These are phyloP conservation scores for Desmophyllum pertusum DNA, from an alignment of 92 coral and sea anemone genomes.

Conservation along the genomic window DNA sequence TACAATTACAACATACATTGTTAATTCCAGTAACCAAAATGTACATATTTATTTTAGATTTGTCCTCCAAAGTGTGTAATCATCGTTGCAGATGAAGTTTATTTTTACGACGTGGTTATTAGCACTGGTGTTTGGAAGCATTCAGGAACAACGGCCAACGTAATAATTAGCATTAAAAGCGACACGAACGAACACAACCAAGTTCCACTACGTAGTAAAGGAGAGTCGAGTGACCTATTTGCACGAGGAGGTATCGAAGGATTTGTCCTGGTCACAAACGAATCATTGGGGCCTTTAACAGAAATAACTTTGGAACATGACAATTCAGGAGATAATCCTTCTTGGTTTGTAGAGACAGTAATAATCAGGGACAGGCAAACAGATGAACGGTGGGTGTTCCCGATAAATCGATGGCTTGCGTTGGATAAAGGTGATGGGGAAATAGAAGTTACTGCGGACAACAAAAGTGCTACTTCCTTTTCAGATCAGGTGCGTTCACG, in stretches of 20 bases:
- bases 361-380: constrained; percentile 41
- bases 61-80: constrained; percentile 20
- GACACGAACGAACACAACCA: neutral
- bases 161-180: too few species aligned
- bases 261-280: constrained; percentile 26
- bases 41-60: neutral
- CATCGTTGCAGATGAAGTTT: constrained; percentile 3
- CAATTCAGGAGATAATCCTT: constrained; percentile 49
- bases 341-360: constrained; percentile 56
- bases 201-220: constrained; percentile 20
- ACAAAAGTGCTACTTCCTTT: constrained; percentile 16
- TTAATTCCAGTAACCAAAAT: neutral
- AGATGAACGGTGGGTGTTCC: too few species aligned
- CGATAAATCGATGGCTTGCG: constrained; percentile 68
- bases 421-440: constrained; percentile 52
- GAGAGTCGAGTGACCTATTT: constrained; percentile 16
- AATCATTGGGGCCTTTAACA: constrained; percentile 32
- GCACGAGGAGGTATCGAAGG: constrained; percentile 57
- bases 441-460: constrained; percentile 42
- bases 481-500: constrained; percentile 40
- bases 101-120: constrained; percentile 25
- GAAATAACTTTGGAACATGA: too few species aligned
- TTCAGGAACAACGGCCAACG: constrained; percentile 36
- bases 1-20: too few species aligned
- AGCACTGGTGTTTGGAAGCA: constrained; percentile 36